phyloP scores from a whole-genome alignment of 2,113 vertebrate species.

The Chrysemys picta region DNA sequence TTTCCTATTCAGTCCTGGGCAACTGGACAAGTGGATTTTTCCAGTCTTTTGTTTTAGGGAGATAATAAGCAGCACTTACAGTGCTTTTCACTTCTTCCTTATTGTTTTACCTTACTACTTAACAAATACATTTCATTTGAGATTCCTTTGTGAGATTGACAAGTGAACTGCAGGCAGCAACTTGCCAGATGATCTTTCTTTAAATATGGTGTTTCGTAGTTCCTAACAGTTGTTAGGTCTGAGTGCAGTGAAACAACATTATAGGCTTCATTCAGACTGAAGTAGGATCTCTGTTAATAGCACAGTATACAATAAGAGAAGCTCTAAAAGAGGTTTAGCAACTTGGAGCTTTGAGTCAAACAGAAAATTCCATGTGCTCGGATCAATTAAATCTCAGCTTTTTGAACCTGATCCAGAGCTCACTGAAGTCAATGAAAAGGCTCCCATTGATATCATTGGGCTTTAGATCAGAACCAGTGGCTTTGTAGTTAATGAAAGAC shows the following conservation, averaged over 20 bases:
- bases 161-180: conserved; percentile 10
- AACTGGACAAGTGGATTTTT: neutral
- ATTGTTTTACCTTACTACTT: conserved; percentile 31
- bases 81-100: neutral
- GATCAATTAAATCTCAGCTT: neutral
- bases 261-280: conserved; percentile 55
- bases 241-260: conserved; percentile 31
- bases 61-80: neutral
- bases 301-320: neutral
- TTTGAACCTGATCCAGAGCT: neutral
- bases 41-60: neutral
- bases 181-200: conserved; percentile 44
- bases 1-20: neutral
- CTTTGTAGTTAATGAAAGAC: neutral
- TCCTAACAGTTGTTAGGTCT: conserved; percentile 43
- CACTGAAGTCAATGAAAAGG: neutral
- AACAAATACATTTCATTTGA: neutral
- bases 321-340: conserved; percentile 55
- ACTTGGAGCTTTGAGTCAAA: conserved; percentile 34
- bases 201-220: conserved; percentile 43
- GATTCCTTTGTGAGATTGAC: conserved; percentile 22
- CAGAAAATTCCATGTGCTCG: conserved; percentile 11
- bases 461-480: neutral
- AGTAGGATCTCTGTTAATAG: conserved; percentile 31
- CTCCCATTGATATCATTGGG: neutral